Conservation (phyloP, 2,888 invertebrate species). For the Noctua fimbriata region DNA sequence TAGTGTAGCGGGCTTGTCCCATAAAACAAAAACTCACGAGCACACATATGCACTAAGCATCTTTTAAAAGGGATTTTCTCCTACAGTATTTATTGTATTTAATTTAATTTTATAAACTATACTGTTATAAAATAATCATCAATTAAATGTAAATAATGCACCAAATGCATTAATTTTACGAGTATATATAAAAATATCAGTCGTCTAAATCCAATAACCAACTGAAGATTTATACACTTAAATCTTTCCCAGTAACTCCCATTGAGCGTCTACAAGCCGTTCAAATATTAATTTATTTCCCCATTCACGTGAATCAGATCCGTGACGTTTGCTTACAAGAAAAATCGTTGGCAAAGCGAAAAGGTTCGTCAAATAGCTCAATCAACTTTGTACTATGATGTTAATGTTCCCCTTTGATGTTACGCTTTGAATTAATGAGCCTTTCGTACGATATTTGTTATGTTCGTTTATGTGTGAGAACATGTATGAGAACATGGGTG, state of each 20-base stretch:
- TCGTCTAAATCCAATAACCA: not conserved
- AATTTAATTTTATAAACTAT: too few species aligned
- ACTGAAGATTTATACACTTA: not conserved
- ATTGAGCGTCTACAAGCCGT: slow-evolving; percentile 10
- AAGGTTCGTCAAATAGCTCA: slow-evolving; percentile 52
- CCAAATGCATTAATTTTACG: too few species aligned
- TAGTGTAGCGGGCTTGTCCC: too few species aligned
- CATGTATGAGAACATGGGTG: slow-evolving; percentile 3
- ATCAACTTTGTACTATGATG: slow-evolving; percentile 58
- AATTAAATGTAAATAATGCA: too few species aligned
- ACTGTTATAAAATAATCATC: too few species aligned
- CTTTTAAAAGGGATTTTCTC: too few species aligned
- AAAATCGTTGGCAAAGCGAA: slow-evolving; percentile 38
- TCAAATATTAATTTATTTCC: slow-evolving; percentile 44
- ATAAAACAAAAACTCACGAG: too few species aligned
- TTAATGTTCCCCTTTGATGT: slow-evolving; percentile 54
- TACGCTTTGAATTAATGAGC: slow-evolving; percentile 58
- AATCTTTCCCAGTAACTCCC: not conserved
- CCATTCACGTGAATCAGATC: slow-evolving; percentile 31
- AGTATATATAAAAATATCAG: not conserved
- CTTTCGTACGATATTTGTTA: slow-evolving; percentile 29
- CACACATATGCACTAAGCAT: too few species aligned
- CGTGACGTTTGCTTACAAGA: slow-evolving; percentile 23
- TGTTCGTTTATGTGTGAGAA: slow-evolving; percentile 33
- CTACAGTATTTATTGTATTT: too few species aligned